A percentile compares a stretch with the other conserved stretches of the same genome.
Conservation (phyloP, 2,113 vertebrate species). For the Herpetotheres cachinnans region DNA sequence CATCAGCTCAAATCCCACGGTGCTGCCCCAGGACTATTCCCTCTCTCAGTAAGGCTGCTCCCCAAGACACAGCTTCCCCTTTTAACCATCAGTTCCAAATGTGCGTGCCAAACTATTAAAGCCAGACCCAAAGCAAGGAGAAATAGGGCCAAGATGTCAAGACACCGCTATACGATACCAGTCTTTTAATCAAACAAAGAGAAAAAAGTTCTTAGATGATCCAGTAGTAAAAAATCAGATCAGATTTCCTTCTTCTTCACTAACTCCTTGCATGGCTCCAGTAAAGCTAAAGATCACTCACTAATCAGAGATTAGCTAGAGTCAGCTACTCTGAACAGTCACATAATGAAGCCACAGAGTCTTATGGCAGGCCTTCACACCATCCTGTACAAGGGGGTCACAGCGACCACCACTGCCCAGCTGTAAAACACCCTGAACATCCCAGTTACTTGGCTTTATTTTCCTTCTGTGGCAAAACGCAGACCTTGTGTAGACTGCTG, state of each 20-base stretch:
- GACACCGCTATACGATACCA: neutral
- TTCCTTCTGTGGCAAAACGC: neutral
- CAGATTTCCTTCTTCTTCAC: neutral
- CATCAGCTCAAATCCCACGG: neutral
- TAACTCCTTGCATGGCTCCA: neutral
- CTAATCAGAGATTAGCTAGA: neutral
- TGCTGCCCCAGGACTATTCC: neutral
- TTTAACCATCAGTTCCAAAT: neutral
- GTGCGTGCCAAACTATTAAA: neutral
- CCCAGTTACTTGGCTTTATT: neutral
- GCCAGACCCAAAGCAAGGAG: neutral
- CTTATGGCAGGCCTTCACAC: fast-evolving
- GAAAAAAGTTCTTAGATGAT: neutral
- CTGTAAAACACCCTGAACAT: neutral
- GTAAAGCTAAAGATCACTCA: neutral
- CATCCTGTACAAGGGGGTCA: neutral
- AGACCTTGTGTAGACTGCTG: neutral
- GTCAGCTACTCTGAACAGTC: neutral
- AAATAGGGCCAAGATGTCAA: neutral
- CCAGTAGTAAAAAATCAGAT: neutral
- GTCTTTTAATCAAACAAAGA: neutral
- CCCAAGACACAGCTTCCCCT: neutral
- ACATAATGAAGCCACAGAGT: neutral
- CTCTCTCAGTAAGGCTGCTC: neutral
- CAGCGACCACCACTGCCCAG: neutral